Base-by-base conservation (phyloP, 2,888 invertebrate species). In the Pammene aurita region DNA sequence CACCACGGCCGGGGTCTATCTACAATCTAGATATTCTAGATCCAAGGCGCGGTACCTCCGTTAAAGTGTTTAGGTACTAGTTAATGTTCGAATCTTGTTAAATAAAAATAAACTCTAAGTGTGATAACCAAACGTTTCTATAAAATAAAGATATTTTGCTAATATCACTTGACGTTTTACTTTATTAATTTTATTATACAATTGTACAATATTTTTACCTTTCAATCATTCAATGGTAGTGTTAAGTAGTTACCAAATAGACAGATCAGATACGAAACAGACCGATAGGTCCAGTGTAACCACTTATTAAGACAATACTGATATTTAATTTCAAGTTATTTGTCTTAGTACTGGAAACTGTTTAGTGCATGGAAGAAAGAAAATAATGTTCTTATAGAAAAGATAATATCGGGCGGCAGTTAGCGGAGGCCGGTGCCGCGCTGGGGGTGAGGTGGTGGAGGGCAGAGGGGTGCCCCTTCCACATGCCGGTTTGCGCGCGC, bases 331-430 rank as follows among this genome's bases (percentile, higher is more conserved):
- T 44, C 44, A n/a, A n/a, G 16, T 11, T 35, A 50, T 38, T 61
- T 38, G 4, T 11, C 7, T 14, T 9, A 41, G n/a, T 13, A 7
- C 13, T 61, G 16, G n/a, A 50, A 50, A 56, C 38, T 82, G 80
- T 44, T 42, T n/a, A 79, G 86, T 88, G 86, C 84, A 87, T 85
- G 88, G 88, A 88, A 88, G 88, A 88, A 88, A 90, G 87, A 90
- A 89, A 89, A 90, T 89, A 89, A 90, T 90, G 88, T 90, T 89
- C 89, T 80, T 82, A 78, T 72, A 87, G 87, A 87, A 89, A 86
- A 91, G 90, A 92, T 91, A 89, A 87, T 88, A 91, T 89, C 89
- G 77, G 77, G 52, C 54, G 60, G 60, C 67, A 61, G 61, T 67
- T 67, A 38, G 58, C 50, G 55, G 54, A 41, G 62, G 38, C 18